Evolutionary conservation across 1,140 invertebrate genomes (phyloP).

Genomic region (Hyphantria cunea): DNA sequence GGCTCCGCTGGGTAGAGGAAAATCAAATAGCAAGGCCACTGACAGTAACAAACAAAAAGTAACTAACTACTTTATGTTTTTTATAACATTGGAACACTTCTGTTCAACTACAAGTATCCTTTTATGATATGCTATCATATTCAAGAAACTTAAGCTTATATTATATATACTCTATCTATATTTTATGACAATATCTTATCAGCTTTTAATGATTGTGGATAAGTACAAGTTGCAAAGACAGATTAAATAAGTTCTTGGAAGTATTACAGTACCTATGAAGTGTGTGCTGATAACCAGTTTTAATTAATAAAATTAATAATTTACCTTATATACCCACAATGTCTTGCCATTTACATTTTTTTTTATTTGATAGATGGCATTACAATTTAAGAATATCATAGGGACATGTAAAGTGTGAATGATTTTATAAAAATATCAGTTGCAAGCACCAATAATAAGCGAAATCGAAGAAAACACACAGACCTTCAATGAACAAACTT

Average conservation of each 20-base stretch:
- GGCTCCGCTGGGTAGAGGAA: constrained; percentile 48
- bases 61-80: not conserved
- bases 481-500: too few species aligned
- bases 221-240: not conserved
- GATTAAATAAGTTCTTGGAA: constrained; percentile 7
- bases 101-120: not conserved
- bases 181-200: constrained; percentile 12
- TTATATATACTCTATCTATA: not conserved
- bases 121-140: not conserved
- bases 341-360: too few species aligned
- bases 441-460: too few species aligned
- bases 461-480: too few species aligned
- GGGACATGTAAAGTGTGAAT: too few species aligned
- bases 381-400: too few species aligned
- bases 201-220: not conserved
- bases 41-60: constrained; percentile 20
- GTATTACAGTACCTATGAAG: not conserved
- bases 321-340: too few species aligned
- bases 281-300: not conserved
- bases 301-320: too few species aligned
- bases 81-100: not conserved
- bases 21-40: constrained; percentile 40
- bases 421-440: too few species aligned
- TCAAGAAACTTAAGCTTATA: not conserved
- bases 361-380: too few species aligned